A percentile compares a stretch with the other conserved stretches of the same genome.
These are phyloP conservation scores for Papilio machaon DNA, from an alignment of 1,140 invertebrate genomes.

Conservation along the genomic window DNA sequence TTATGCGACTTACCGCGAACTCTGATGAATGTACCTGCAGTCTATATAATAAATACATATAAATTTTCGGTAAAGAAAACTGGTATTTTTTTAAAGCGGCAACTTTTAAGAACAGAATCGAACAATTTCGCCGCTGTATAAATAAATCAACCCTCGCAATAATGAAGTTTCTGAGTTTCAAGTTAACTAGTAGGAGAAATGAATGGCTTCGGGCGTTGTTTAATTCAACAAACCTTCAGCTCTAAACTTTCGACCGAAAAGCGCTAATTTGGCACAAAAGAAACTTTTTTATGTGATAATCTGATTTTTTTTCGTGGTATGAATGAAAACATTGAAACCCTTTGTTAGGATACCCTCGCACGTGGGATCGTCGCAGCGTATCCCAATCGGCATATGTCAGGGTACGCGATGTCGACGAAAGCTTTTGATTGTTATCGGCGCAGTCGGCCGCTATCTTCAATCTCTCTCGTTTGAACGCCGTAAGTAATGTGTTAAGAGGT, in stretches of 20 bases:
- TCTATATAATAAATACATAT: not conserved
- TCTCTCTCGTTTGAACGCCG: conserved; percentile 30
- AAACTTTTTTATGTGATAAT: conserved; percentile 6
- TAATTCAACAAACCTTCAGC: conserved; percentile 17
- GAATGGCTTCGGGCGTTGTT: conserved; percentile 16
- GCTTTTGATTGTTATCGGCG: conserved; percentile 54
- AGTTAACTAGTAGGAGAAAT: not conserved
- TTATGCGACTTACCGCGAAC: not conserved
- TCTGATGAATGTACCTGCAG: not conserved
- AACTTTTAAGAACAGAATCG: not conserved
- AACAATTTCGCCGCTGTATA: not conserved
- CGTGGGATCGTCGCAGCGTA: conserved; percentile 66
- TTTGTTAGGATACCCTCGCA: conserved; percentile 71
- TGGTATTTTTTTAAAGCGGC: not conserved
- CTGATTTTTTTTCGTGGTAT: not conserved
- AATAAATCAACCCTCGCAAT: conserved; percentile 4
- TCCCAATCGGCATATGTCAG: conserved; percentile 56
- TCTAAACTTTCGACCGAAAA: not conserved
- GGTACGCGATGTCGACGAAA: conserved; percentile 56
- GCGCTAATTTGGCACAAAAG: conserved; percentile 5
- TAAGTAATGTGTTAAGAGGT: conserved; percentile 25
- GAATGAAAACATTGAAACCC: conserved; percentile 66
- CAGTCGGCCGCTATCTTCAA: conserved; percentile 26
- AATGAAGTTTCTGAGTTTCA: conserved; percentile 4
- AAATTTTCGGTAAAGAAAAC: not conserved